Percentiles rank a stretch among this genome's conserved stretches.
Conservation (phyloP, 2,888 invertebrate species). For the Nomada ruficornis region DNA sequence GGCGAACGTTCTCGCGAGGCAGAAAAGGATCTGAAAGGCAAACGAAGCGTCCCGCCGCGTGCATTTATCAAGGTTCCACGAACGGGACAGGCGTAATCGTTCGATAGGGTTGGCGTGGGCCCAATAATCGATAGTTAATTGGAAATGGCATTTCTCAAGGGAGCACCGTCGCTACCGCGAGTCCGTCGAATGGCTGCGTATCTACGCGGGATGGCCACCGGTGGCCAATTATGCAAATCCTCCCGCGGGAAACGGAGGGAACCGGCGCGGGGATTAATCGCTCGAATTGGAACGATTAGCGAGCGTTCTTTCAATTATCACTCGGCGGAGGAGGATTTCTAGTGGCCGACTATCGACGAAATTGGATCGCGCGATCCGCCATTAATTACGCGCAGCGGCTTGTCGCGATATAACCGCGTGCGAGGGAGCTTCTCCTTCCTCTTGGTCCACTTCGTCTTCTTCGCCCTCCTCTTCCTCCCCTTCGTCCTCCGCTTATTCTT, state of each 20-base stretch:
- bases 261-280: slow-evolving; percentile 48
- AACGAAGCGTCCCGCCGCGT: slow-evolving; percentile 43
- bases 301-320: slow-evolving; percentile 44
- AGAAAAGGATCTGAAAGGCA: slow-evolving; percentile 3
- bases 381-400: slow-evolving; percentile 24
- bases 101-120: slow-evolving; percentile 52
- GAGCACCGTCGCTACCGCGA: slow-evolving; percentile 29
- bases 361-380: slow-evolving; percentile 39
- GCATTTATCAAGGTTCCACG: slow-evolving; percentile 57
- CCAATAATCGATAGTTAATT: slow-evolving; percentile 76
- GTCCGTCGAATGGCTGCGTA: slow-evolving; percentile 16
- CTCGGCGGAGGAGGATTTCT: not conserved
- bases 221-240: slow-evolving; percentile 65
- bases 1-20: not conserved
- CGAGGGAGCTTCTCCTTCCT: not conserved
- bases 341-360: slow-evolving; percentile 18
- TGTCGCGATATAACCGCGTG: slow-evolving; percentile 4
- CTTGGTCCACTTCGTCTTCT: not conserved
- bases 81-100: slow-evolving; percentile 61
- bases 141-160: slow-evolving; percentile 68
- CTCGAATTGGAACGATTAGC: slow-evolving; percentile 48
- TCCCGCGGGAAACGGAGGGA: slow-evolving; percentile 41
- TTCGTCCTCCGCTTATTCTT: not conserved
- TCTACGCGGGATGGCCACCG: slow-evolving; percentile 54
- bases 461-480: not conserved